These are phyloP conservation scores for Drosophila multiciliata DNA, from an alignment of 2,888 invertebrate species.

Conservation along the genomic window DNA sequence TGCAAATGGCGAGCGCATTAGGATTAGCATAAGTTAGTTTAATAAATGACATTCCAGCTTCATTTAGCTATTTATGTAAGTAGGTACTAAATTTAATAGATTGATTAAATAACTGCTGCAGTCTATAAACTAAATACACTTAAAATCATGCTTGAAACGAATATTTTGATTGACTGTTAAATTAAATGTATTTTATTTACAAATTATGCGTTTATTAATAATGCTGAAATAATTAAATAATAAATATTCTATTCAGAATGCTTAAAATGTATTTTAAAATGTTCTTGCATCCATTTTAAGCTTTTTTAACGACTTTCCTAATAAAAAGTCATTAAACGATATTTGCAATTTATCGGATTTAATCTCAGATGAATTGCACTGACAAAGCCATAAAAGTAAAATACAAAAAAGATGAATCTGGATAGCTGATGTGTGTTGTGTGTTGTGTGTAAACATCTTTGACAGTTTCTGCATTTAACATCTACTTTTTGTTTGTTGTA, in stretches of 20 bases:
- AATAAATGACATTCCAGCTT: neutral
- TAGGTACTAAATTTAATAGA: neutral
- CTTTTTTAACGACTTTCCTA: neutral
- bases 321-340: constrained; percentile 2
- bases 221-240: neutral
- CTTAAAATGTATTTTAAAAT: neutral
- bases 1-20: neutral
- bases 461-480: neutral
- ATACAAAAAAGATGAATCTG: neutral
- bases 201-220: neutral
- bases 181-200: neutral
- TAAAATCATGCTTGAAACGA: neutral
- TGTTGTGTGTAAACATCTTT: neutral
- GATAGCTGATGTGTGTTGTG: neutral
- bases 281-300: neutral
- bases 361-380: neutral
- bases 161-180: neutral
- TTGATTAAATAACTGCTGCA: neutral
- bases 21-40: neutral
- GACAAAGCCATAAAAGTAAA: constrained; percentile 4
- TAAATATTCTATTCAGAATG: neutral
- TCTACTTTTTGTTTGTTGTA: neutral
- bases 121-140: neutral
- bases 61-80: neutral
- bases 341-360: constrained; percentile 6